phyloP scores from a whole-genome alignment of 2,113 vertebrate genomes.

The Quiscalus mexicanus region DNA sequence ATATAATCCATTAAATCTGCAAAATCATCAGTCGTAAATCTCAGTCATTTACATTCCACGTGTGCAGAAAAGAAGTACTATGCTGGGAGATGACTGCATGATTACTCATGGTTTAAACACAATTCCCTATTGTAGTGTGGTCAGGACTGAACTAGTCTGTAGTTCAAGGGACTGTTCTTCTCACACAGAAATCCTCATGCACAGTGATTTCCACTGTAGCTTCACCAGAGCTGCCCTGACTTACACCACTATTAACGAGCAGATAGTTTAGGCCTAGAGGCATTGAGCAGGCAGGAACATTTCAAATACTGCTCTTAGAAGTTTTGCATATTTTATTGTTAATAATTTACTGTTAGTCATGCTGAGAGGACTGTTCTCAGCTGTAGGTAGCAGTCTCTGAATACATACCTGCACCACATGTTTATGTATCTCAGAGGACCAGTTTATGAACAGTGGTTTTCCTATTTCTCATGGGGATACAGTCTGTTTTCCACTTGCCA shows the following conservation, averaged over 20 bases:
- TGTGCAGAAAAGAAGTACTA: slow-evolving; percentile 43
- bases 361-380: slow-evolving; percentile 29
- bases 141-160: slow-evolving; percentile 62
- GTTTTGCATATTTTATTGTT: slow-evolving; percentile 38
- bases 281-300: slow-evolving; percentile 26
- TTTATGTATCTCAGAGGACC: slow-evolving; percentile 11
- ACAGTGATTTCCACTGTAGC: slow-evolving; percentile 32
- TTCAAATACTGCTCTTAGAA: background rate
- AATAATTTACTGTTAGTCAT: slow-evolving; percentile 38
- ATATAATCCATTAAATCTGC: slow-evolving; percentile 54
- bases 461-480: background rate
- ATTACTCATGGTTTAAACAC: slow-evolving; percentile 64
- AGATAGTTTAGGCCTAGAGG: slow-evolving; percentile 20
- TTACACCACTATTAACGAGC: background rate
- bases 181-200: slow-evolving; percentile 41
- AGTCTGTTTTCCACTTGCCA: background rate
- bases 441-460: slow-evolving; percentile 3
- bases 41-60: slow-evolving; percentile 50
- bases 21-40: slow-evolving; percentile 59
- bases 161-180: slow-evolving; percentile 37
- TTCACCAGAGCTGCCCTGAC: slow-evolving; percentile 43
- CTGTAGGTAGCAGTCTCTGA: slow-evolving; percentile 34
- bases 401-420: background rate
- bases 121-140: slow-evolving; percentile 56
- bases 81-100: slow-evolving; percentile 58